phyloP scores from a whole-genome alignment of 2,888 invertebrate species.

The Epinotia brunnichana region DNA sequence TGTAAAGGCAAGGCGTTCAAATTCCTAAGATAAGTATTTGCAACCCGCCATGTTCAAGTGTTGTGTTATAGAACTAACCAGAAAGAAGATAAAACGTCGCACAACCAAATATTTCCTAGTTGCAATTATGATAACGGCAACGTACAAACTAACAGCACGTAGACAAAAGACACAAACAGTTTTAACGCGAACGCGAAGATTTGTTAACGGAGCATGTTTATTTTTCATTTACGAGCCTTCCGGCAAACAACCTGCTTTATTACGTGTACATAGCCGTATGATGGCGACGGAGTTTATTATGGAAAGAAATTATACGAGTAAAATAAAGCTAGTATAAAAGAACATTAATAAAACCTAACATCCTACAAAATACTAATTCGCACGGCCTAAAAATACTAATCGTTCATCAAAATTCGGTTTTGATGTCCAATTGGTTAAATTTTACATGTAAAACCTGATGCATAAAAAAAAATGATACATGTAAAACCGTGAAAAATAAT shows the following conservation, averaged over 20 bases:
- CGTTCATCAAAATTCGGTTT: too few relatives aligned
- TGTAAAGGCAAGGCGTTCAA: too few relatives aligned
- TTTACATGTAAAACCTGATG: too few relatives aligned
- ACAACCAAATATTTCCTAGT: conserved; percentile 10
- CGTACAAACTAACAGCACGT: conserved; percentile 44
- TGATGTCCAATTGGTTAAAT: too few relatives aligned
- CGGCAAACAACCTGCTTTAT: conserved; percentile 60
- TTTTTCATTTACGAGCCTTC: conserved; percentile 79
- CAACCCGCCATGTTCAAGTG: too few relatives aligned
- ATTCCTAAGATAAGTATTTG: too few relatives aligned
- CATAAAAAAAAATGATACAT: too few relatives aligned
- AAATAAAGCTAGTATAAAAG: too few relatives aligned
- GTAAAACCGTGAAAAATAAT: too few relatives aligned
- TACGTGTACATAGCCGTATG: conserved; percentile 52
- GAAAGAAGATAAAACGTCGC: neutral
- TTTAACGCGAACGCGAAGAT: conserved; percentile 67
- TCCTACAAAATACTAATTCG: too few relatives aligned
- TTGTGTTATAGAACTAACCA: neutral
- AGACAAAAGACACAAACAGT: conserved; percentile 63
- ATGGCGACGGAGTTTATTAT: conserved; percentile 28
- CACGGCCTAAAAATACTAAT: too few relatives aligned
- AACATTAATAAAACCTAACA: too few relatives aligned
- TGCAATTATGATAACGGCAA: conserved; percentile 35
- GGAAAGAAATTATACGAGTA: neutral
- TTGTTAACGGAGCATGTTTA: conserved; percentile 68